Conservation (phyloP, 1,140 invertebrate genomes). For the Trichonephila clavipes region DNA sequence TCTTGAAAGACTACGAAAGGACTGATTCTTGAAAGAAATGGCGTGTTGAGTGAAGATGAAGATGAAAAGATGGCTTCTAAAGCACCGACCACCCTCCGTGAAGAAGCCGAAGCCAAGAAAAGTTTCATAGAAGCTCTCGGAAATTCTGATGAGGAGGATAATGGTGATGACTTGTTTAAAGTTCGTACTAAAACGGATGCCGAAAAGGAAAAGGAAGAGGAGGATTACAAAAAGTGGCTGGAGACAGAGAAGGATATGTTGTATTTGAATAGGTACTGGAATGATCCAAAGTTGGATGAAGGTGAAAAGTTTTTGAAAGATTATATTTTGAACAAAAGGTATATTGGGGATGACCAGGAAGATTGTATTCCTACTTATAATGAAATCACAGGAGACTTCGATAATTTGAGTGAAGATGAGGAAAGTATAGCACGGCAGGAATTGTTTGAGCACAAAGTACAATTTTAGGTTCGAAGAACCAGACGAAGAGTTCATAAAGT, state of each 20-base stretch:
- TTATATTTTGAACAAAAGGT: conserved; percentile 94
- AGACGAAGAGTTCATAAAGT: conserved; percentile 94
- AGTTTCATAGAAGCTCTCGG: conserved; percentile 76
- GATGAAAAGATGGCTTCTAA: background rate
- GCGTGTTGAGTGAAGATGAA: conserved; percentile 75
- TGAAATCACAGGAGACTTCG: conserved; percentile 2
- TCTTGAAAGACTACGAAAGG: conserved; percentile 82
- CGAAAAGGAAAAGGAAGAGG: conserved; percentile 84
- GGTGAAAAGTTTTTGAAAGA: conserved; percentile 94
- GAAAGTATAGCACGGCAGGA: conserved; percentile 85
- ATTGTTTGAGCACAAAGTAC: conserved; percentile 95
- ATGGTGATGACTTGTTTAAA: conserved; percentile 75
- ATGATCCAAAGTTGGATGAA: conserved; percentile 87
- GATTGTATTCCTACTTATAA: conserved; percentile 37
- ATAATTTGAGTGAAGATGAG: conserved; percentile 83
- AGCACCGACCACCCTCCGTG: conserved; percentile 59
- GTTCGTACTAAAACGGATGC: conserved; percentile 17
- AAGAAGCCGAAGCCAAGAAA: conserved; percentile 76
- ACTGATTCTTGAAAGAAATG: conserved; percentile 82
- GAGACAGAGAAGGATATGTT: conserved; percentile 80
- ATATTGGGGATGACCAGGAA: conserved; percentile 79
- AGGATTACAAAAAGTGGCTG: conserved; percentile 90
- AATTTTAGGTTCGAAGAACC: conserved; percentile 98
- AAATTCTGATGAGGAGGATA: conserved; percentile 74
- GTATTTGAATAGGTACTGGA: conserved; percentile 92